Evolutionary conservation across 2,797 vertebrate genomes (phyloP), one percentile per base, ranked within the genome.

Genomic region (Rhincodon typus): DNA sequence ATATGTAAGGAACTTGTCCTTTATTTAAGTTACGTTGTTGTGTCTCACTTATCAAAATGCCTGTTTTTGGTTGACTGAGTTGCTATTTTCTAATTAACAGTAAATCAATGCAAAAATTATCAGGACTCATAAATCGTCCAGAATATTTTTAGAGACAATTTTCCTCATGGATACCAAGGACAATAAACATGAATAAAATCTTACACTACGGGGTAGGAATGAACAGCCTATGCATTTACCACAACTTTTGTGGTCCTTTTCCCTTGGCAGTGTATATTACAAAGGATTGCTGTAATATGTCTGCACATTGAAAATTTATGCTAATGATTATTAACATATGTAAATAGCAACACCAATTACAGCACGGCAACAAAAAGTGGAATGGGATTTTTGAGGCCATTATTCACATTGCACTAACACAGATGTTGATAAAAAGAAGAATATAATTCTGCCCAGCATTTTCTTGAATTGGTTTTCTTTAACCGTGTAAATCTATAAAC

Each of bases 311-410:
- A 42, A 93, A 38, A 25, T 67, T 67, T 93, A 69, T 38, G 42
- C 66, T 93, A 93, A 93, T 69, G 38, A 93, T 93, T n/a, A 69
- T 69, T 67, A 38, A n/a, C 62, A 42, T 42, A 69, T 93, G 90
- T 93, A 93, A 69, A 69, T 93, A 93, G 66, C 66, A 91, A 21
- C 62, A 91, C 62, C 88, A 91, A 91, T 91, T 91, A 91, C 1
- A 34, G 25, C 90, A 42, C 62, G 38, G 66, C 90, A 13, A 42
- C 90, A 42, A 93, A 42, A 42, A 69, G 69, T 42, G 23, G 66
- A 93, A 38, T 69, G 66, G n/a, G 62, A 42, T 69, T 69, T 50
- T 38, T 93, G 69, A 42, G 38, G 66, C 90, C 90, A 93, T 23
- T 69, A 90, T 93, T 69, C 38, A 38, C 66, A 42, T 42, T 42